Base-by-base conservation (phyloP, 2,113 vertebrate genomes). In the Pteropus alecto region DNA sequence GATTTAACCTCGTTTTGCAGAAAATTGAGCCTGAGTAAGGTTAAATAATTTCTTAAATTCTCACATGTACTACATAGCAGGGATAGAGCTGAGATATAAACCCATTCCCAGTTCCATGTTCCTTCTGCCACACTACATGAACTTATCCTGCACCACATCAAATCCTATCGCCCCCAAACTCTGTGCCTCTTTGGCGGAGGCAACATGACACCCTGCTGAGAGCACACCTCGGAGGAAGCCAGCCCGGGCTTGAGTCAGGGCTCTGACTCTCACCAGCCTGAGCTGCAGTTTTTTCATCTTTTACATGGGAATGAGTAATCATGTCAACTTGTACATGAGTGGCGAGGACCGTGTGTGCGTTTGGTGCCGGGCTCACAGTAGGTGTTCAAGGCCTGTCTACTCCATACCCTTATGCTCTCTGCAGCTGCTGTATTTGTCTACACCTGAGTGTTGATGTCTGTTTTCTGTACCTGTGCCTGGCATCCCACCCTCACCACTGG, bases 311-410 rank as follows among this genome's bases (percentile, higher is more conserved):
- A 33, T 7, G 46, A 60, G 38, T 30, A 7, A 38, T 2, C 10
- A 13, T 2, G 19, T 22, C 16, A 41, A 51, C 84, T 68, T 58
- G 2, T 21, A 33, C 4, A 6, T 6, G 41, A 26, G 7, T 28
- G 48, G 74, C 9, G 56, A 68, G 48, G 54, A 12, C 2, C 0
- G 9, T 24, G 43, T 5, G 24, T 3, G 6, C 5, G 2, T 35
- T 54, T 15, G 61, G 35, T 6, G 6, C n/a, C 63, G 28, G 83
- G 51, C 48, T 93, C 65, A 10, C 12, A 46, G 51, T 16, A 21
- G n/a, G 24, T 7, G 9, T 19, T 56, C 54, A 9, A 2, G 51
- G 10, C 5, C 41, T 3, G 9, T 19, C 61, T 4, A 2, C 2
- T 0, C 13, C 58, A 3, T 12, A 16, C 6, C 35, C 33, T 2